Conservation (phyloP, 1,140 invertebrate species). For the Drosophila ercepeae region DNA sequence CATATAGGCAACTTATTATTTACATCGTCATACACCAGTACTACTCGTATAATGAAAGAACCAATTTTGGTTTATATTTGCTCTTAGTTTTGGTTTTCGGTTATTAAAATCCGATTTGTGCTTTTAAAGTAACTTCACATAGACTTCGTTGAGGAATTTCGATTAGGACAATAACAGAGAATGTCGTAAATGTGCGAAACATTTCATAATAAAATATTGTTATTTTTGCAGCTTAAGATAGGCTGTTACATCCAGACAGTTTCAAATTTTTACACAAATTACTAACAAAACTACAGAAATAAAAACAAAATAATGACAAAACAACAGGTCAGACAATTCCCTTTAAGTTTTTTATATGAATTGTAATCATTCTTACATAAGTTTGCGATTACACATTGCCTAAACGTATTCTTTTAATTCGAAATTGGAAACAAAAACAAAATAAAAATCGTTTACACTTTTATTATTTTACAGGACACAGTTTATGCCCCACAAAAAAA, state of each 20-base stretch:
- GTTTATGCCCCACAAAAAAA: not conserved
- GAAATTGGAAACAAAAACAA: conserved; percentile 7
- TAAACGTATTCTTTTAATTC: too few species aligned
- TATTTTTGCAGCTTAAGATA: not conserved
- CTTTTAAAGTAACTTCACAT: conserved; percentile 22
- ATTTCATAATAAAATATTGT: conserved; percentile 6
- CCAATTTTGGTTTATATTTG: conserved; percentile 3
- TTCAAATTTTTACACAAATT: too few species aligned
- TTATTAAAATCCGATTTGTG: conserved; percentile 32
- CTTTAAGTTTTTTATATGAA: too few species aligned
- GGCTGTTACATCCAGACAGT: too few species aligned
- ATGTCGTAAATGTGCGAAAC: not conserved
- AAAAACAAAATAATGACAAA: too few species aligned
- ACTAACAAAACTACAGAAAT: too few species aligned
- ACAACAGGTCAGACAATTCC: too few species aligned
- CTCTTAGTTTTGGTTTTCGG: conserved; percentile 5
- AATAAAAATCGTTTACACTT: conserved; percentile 8
- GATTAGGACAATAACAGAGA: conserved; percentile 29
- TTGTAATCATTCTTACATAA: conserved; percentile 8
- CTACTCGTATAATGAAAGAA: conserved; percentile 46
- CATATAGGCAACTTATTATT: conserved; percentile 14
- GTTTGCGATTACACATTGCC: conserved; percentile 1
- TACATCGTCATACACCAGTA: conserved; percentile 38
- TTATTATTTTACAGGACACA: conserved; percentile 12
- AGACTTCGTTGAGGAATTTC: conserved; percentile 55